Percentiles rank a stretch among this genome's conserved stretches.
Evolutionary conservation across 1,140 invertebrate species (phyloP).

Genomic region (Onthophagus taurus): DNA sequence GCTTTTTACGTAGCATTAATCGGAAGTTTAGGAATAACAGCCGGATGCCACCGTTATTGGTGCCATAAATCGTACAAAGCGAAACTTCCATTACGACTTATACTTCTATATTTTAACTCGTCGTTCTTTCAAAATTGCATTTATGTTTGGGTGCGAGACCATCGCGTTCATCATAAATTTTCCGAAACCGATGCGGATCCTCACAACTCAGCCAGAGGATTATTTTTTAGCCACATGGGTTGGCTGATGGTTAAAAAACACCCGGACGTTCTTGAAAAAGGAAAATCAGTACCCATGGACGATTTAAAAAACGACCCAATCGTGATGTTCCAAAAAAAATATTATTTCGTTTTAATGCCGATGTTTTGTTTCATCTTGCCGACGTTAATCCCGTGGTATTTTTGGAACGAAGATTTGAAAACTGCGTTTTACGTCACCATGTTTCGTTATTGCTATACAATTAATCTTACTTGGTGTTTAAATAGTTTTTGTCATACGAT

Average conservation of each 20-base stretch:
- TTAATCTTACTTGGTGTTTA: conserved; percentile 95
- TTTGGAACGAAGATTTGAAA: conserved; percentile 88
- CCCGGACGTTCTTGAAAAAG: conserved; percentile 61
- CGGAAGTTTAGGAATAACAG: conserved; percentile 75
- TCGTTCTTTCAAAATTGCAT: conserved; percentile 7
- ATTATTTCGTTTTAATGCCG: conserved; percentile 64
- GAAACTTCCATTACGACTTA: conserved; percentile 66
- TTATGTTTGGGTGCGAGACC: conserved; percentile 51
- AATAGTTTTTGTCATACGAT: conserved; percentile 92
- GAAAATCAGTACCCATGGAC: conserved; percentile 56
- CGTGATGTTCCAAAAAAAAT: conserved; percentile 41
- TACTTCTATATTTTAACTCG: too few relatives aligned
- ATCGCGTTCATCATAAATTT: conserved; percentile 74
- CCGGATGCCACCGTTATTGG: conserved; percentile 84
- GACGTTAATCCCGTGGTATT: conserved; percentile 68
- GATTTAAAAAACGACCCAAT: conserved; percentile 68
- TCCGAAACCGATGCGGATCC: conserved; percentile 75
- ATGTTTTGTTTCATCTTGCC: conserved; percentile 80
- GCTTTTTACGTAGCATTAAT: too few relatives aligned
- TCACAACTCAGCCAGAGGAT: conserved; percentile 68
- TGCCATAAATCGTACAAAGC: conserved; percentile 83
- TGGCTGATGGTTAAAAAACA: conserved; percentile 74
- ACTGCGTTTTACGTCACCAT: too few relatives aligned
- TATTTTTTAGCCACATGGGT: conserved; percentile 78
- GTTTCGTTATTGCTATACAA: conserved; percentile 74